Evolutionary conservation across 2,888 invertebrate genomes (phyloP).

Genomic region (Cotesia congregata): DNA sequence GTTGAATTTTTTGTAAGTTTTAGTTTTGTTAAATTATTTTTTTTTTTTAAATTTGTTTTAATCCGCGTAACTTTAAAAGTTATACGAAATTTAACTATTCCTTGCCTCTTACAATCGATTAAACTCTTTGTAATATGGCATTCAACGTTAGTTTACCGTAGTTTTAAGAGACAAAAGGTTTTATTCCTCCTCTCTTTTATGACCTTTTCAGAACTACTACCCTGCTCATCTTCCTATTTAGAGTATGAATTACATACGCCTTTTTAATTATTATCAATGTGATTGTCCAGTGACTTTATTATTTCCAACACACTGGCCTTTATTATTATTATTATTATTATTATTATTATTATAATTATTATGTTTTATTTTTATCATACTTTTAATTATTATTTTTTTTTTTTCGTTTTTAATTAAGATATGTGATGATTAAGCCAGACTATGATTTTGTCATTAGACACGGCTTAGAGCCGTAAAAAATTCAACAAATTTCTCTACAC

Average conservation of each 20-base stretch:
- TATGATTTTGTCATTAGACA: conserved; percentile 5
- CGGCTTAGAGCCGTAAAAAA: conserved; percentile 12
- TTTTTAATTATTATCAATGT: conserved; percentile 27
- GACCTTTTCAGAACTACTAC: conserved; percentile 21
- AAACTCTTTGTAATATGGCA: conserved; percentile 13
- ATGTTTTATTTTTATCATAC: neutral
- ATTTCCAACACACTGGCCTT: conserved; percentile 24
- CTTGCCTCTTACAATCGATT: conserved; percentile 18
- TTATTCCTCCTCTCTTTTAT: conserved; percentile 6
- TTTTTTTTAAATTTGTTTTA: neutral
- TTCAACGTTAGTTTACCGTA: conserved; percentile 19
- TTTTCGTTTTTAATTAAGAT: conserved; percentile 18
- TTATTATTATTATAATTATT: neutral
- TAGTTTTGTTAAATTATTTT: neutral
- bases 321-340: neutral
- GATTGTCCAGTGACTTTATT: conserved; percentile 30
- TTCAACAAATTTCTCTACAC: conserved; percentile 22
- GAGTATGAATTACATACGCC: conserved; percentile 28
- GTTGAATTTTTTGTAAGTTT: conserved; percentile 18
- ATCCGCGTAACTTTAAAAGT: neutral
- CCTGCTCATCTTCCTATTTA: conserved; percentile 21
- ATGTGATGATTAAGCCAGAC: conserved; percentile 28
- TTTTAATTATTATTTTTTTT: neutral
- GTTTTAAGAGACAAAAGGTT: conserved; percentile 22
- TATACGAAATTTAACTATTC: neutral